A percentile compares a stretch with the other conserved stretches of the same genome.
These are phyloP conservation scores for Conistra vaccinii DNA, from an alignment of 2,888 invertebrate species.

Conservation along the genomic window DNA sequence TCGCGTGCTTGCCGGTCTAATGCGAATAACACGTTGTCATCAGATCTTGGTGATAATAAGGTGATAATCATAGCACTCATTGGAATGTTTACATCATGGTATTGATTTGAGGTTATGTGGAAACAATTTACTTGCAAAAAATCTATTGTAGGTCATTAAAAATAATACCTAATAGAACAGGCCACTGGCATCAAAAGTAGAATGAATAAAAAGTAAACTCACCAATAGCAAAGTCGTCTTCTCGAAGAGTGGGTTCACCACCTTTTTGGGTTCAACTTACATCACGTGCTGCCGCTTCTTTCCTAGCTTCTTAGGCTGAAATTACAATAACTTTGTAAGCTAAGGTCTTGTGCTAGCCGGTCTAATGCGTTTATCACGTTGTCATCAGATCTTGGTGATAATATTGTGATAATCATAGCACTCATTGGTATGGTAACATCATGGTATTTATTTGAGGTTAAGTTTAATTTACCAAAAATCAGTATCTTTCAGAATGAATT, in stretches of 20 bases:
- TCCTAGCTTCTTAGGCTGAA: conserved; percentile 96
- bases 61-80: conserved; percentile 80
- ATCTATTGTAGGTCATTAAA: neutral
- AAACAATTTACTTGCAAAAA: conserved; percentile 18
- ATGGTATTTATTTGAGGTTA: neutral
- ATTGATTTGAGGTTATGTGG: conserved; percentile 78
- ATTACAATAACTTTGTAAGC: conserved; percentile 64
- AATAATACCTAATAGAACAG: neutral
- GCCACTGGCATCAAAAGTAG: neutral
- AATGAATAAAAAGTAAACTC: conserved; percentile 76
- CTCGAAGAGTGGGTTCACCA: conserved; percentile 98
- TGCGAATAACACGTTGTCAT: conserved; percentile 41
- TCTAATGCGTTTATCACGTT: neutral
- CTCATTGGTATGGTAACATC: conserved; percentile 65
- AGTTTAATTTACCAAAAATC: neutral
- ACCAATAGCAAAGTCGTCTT: conserved; percentile 99
- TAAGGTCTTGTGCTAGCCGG: neutral
- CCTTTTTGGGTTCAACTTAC: conserved; percentile 97
- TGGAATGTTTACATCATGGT: conserved; percentile 81
- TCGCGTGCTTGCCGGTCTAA: neutral
- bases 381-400: conserved; percentile 84
- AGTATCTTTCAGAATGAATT: neutral
- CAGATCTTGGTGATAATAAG: conserved; percentile 84
- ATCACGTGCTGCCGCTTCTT: conserved; percentile 99
- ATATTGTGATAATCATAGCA: conserved; percentile 78